Evolutionary conservation across 2,113 vertebrate genomes (phyloP).

Genomic region (Pterophyllum scalare): DNA sequence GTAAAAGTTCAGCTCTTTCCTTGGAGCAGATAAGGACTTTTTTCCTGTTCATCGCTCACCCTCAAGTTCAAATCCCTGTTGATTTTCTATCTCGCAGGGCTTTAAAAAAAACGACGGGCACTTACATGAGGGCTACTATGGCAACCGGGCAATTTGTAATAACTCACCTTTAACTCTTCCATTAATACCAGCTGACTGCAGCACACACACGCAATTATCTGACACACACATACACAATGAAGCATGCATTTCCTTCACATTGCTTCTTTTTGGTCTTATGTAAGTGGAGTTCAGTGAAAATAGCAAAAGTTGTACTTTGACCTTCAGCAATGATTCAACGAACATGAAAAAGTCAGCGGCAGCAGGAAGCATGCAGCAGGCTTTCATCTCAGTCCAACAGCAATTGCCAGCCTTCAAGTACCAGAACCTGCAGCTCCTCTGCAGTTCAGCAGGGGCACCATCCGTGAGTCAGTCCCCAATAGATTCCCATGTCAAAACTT

Average conservation of each 20-base stretch:
- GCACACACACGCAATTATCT: not conserved
- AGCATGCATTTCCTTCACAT: not conserved
- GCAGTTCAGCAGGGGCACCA: too few relatives aligned
- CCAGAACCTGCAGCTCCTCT: too few relatives aligned
- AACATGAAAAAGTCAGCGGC: too few relatives aligned
- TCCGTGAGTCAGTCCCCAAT: too few relatives aligned
- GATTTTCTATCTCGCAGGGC: not conserved
- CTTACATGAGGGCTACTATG: conserved; percentile 1
- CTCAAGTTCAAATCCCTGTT: conserved; percentile 19
- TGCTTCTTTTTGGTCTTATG: not conserved
- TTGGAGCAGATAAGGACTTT: not conserved
- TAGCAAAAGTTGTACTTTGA: not conserved
- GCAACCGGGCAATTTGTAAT: conserved; percentile 27
- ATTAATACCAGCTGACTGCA: conserved; percentile 27
- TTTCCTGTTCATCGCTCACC: not conserved
- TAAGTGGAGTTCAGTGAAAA: not conserved
- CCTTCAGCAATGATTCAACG: not conserved
- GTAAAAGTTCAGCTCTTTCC: not conserved
- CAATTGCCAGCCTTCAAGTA: too few relatives aligned
- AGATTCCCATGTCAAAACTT: too few relatives aligned
- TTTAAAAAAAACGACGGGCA: not conserved
- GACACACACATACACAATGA: not conserved
- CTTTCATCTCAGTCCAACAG: too few relatives aligned
- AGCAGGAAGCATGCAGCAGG: not conserved
- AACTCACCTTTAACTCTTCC: conserved; percentile 31